These are phyloP conservation scores for Amphiprion percula DNA, from an alignment of 2,113 vertebrate genomes.

Conservation along the genomic window DNA sequence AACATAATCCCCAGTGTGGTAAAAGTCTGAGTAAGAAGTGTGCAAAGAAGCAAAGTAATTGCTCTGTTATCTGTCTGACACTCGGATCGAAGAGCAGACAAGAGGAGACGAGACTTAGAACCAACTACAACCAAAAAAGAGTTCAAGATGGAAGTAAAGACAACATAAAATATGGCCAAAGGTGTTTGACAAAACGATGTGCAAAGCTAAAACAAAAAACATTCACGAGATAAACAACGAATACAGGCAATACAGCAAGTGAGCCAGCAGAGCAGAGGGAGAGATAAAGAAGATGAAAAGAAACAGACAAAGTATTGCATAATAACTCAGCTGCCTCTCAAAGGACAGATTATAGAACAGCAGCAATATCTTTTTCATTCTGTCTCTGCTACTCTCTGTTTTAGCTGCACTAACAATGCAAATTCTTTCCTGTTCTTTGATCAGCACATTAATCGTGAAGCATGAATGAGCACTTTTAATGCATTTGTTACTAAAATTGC, in stretches of 20 bases:
- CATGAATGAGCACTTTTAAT: neutral
- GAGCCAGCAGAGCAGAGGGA: constrained; percentile 7
- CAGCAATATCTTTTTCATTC: neutral
- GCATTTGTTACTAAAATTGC: neutral
- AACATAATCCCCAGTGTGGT: constrained; percentile 4
- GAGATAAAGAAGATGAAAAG: constrained; percentile 18
- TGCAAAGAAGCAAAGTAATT: constrained; percentile 37
- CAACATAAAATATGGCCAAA: neutral
- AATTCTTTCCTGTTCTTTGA: neutral
- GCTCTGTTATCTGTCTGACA: constrained; percentile 10
- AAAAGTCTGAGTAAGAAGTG: constrained; percentile 16
- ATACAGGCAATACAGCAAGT: neutral
- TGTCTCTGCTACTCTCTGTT: neutral
- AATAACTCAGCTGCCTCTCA: constrained; percentile 30
- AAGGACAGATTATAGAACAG: constrained; percentile 19
- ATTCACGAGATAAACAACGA: neutral
- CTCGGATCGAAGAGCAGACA: neutral
- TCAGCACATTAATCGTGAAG: constrained; percentile 9
- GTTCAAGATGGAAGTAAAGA: neutral
- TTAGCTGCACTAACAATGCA: neutral
- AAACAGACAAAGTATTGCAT: constrained; percentile 7
- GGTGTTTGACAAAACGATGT: constrained; percentile 5
- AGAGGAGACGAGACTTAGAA: neutral
- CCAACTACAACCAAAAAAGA: neutral
- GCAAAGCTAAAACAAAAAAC: neutral